phyloP scores from a whole-genome alignment of 1,140 invertebrate species.

The Protaetia brevitarsis region DNA sequence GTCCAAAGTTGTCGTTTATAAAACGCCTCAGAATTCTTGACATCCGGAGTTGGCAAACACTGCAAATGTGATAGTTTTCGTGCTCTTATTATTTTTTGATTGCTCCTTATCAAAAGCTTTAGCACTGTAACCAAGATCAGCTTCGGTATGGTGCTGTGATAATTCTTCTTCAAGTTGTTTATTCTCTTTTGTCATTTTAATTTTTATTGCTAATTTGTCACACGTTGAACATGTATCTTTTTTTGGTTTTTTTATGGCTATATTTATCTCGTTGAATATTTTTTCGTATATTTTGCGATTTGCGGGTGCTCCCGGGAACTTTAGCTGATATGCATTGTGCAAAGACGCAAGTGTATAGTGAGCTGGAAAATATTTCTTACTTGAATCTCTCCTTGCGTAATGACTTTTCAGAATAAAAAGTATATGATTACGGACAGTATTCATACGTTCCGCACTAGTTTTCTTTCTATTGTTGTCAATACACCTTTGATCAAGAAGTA shows the following conservation, averaged over 20 bases:
- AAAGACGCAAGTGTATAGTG: constrained; percentile 11
- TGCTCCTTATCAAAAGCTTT: background rate
- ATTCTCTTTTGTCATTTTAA: constrained; percentile 13
- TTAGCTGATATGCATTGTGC: constrained; percentile 10
- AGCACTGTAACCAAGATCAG: constrained; percentile 23
- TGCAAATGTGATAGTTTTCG: constrained; percentile 38
- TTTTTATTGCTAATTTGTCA: constrained; percentile 12
- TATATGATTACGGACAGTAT: constrained; percentile 11
- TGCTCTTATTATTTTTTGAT: background rate
- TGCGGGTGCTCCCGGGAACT: background rate
- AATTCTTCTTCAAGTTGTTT: background rate
- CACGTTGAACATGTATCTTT: constrained; percentile 18
- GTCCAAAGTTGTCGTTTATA: constrained; percentile 48
- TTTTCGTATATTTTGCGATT: constrained; percentile 17
- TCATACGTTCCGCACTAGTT: constrained; percentile 3
- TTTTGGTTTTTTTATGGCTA: constrained; percentile 19
- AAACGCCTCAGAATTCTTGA: constrained; percentile 39
- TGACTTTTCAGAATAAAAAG: constrained; percentile 19
- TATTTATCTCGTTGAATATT: constrained; percentile 14
- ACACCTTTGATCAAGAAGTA: background rate
- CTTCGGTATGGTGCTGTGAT: constrained; percentile 21
- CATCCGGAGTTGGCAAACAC: constrained; percentile 42
- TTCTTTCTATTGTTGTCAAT: constrained; percentile 2
- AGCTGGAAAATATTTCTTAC: constrained; percentile 19
- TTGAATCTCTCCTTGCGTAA: constrained; percentile 1